These are phyloP conservation scores for Trachurus trachurus DNA, from an alignment of 2,797 vertebrate species.

Conservation along the genomic window DNA sequence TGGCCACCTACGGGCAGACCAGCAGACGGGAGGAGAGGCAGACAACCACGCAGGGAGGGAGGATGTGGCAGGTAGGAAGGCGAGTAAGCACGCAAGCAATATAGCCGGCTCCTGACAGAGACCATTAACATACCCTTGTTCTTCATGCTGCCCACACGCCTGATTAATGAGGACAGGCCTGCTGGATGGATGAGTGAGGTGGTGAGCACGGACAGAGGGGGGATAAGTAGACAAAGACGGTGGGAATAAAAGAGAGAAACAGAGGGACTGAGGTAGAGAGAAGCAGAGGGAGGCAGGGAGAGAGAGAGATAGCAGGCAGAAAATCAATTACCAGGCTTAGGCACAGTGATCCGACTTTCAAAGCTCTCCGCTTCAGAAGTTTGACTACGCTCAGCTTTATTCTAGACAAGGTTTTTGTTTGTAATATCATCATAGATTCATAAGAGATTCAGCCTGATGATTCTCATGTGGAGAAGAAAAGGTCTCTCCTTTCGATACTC, in stretches of 20 bases:
- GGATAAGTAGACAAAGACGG: conserved; percentile 43
- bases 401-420: conserved; percentile 10
- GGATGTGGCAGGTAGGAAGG: conserved; percentile 44
- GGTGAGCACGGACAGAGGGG: conserved; percentile 32
- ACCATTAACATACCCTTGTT: conserved; percentile 62
- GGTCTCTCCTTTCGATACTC: background rate
- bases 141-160: conserved; percentile 56
- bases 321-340: conserved; percentile 65
- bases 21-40: conserved; percentile 35
- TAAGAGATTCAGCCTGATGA: conserved; percentile 26
- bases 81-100: conserved; percentile 52
- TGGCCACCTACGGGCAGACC: conserved; percentile 61
- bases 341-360: conserved; percentile 53
- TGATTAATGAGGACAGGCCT: conserved; percentile 70
- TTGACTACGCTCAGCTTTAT: conserved; percentile 34
- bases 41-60: conserved; percentile 38
- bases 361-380: conserved; percentile 49
- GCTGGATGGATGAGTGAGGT: conserved; percentile 47
- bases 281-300: conserved; percentile 30
- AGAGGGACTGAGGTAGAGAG: conserved; percentile 27
- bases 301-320: conserved; percentile 45
- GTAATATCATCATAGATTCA: conserved; percentile 32
- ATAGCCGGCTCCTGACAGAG: conserved; percentile 59
- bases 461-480: conserved; percentile 3
- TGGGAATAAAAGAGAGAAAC: conserved; percentile 30